Evolutionary conservation across 2,888 invertebrate genomes (phyloP).

Genomic region (Boloria euphrosyne): DNA sequence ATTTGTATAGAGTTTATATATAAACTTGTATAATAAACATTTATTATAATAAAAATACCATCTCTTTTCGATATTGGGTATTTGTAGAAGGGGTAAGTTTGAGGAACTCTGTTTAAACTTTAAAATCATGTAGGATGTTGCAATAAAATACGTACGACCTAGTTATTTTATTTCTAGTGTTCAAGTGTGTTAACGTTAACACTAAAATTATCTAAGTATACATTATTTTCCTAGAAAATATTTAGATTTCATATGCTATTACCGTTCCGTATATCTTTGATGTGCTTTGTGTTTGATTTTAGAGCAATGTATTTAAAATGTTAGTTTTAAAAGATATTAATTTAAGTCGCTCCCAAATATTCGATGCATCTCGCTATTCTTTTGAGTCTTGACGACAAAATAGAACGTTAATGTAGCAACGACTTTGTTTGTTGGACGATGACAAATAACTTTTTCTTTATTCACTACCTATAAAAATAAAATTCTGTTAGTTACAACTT

Average conservation of each 20-base stretch:
- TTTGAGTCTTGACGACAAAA: conserved; percentile 7
- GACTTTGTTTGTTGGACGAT: conserved; percentile 4
- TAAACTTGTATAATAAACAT: no score
- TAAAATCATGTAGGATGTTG: no score
- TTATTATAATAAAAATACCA: no score
- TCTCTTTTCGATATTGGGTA: no score
- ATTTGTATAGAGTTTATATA: no score
- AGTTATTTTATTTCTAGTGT: neutral
- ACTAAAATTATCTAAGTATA: conserved; percentile 6
- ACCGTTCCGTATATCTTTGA: conserved; percentile 1
- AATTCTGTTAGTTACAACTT: no score
- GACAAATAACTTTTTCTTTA: conserved; percentile 6
- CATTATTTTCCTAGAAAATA: conserved; percentile 1
- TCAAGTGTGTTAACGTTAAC: neutral
- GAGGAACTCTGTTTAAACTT: no score
- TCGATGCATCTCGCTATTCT: conserved; percentile 6
- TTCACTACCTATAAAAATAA: no score
- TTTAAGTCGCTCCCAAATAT: conserved; percentile 14
- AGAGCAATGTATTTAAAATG: conserved; percentile 3
- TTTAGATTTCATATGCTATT: neutral
- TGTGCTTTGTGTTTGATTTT: conserved; percentile 1
- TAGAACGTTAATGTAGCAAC: conserved; percentile 17
- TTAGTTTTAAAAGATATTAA: conserved; percentile 17
- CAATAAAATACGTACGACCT: neutral
- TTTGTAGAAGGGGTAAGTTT: no score